Evolutionary conservation across 2,888 invertebrate species (phyloP), one percentile per base, ranked within the genome.

Genomic region (Silvanus unidentatus): DNA sequence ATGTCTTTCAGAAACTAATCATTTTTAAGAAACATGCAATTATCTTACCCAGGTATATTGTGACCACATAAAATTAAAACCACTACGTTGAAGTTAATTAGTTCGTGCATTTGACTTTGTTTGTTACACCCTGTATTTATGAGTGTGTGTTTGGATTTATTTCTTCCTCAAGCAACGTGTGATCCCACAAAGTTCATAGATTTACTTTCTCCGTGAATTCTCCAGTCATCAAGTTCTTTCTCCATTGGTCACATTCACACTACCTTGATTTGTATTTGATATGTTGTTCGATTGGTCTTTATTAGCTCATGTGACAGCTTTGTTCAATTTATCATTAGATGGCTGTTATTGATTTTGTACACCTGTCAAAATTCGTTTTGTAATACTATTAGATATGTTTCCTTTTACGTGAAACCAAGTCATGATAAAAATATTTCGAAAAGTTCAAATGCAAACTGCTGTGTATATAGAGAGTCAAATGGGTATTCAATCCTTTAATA

Each of bases 101-200:
- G n/a, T n/a, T n/a, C n/a, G n/a, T n/a, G n/a, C n/a, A n/a, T n/a
- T n/a, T n/a, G n/a, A n/a, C n/a, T n/a, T n/a, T n/a, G n/a, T n/a
- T n/a, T n/a, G n/a, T n/a, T n/a, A n/a, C n/a, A n/a, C n/a, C n/a
- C n/a, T n/a, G n/a, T n/a, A n/a, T n/a, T n/a, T 42, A 44, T 44
- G 40, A 40, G 37, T 16, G 35, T 45, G 44, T 39, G 52, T 52
- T 53, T 51, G 41, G 48, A 50, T 48, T 50, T 52, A 47, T 53
- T 53, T 50, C 48, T 48, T 48, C 49, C 49, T 45, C 40, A 42
- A 48, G 49, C 49, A 45, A 49, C 49, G 44, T n/a, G n/a, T 48
- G 50, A 53, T 47, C 40, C 39, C 22, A n/a, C 37, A 37, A 28
- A 30, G 47, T 47, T 47, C 47, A 47, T 16, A 39, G 38, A 37